These are phyloP conservation scores for Marmota flaviventris DNA, from an alignment of 2,113 vertebrate species.

Conservation along the genomic window DNA sequence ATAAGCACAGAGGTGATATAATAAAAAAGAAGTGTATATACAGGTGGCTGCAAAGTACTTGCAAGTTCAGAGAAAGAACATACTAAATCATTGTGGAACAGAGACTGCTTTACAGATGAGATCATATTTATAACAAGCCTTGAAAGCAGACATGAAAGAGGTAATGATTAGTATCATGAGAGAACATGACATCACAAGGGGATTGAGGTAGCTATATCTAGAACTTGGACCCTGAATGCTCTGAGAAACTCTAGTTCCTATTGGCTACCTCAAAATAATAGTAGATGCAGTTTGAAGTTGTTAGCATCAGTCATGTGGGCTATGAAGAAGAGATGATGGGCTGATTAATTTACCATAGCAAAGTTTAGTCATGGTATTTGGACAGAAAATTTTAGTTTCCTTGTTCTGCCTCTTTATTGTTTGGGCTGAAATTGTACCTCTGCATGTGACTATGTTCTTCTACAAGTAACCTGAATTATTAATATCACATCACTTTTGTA, in stretches of 20 bases:
- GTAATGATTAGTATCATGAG: background rate
- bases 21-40: background rate
- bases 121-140: background rate
- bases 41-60: background rate
- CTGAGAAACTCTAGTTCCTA: background rate
- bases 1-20: background rate
- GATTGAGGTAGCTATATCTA: background rate
- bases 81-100: background rate
- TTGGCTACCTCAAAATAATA: background rate
- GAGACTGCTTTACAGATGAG: background rate
- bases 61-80: background rate
- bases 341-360: background rate
- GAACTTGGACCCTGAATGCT: background rate
- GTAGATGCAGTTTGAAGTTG: background rate
- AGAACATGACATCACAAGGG: background rate
- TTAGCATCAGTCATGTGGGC: background rate
- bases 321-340: background rate
- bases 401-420: background rate
- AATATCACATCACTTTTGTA: background rate
- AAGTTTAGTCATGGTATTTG: background rate
- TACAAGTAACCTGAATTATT: background rate
- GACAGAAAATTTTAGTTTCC: background rate
- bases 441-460: background rate
- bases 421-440: background rate
- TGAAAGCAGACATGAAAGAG: background rate